Conservation (phyloP, 2,113 vertebrate genomes). For the Spilogale gracilis region DNA sequence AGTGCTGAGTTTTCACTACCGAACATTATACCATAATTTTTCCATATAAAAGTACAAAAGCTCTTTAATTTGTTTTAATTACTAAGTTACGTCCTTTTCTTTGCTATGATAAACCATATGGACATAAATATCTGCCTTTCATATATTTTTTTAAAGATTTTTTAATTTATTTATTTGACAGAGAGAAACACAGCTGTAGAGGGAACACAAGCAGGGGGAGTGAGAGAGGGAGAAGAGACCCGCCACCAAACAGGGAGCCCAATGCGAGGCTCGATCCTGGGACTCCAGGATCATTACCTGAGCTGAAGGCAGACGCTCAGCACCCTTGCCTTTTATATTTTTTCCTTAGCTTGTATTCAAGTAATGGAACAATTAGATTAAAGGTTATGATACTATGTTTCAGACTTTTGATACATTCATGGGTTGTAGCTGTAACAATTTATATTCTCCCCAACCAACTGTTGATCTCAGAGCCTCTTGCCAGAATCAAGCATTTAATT, state of each 20-base stretch:
- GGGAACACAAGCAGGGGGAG: too few relatives aligned
- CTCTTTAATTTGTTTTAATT: constrained; percentile 45
- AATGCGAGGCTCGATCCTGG: too few relatives aligned
- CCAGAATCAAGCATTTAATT: background rate
- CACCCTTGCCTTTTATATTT: background rate
- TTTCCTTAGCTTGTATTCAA: background rate
- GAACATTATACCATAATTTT: constrained; percentile 5
- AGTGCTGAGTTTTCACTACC: background rate
- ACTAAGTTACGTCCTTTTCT: background rate
- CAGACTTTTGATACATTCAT: background rate
- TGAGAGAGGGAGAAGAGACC: too few relatives aligned
- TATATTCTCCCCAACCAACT: background rate
- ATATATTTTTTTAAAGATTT: background rate
- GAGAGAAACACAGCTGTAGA: too few relatives aligned
- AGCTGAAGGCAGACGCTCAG: too few relatives aligned
- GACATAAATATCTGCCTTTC: background rate
- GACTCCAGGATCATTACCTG: too few relatives aligned
- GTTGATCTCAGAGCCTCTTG: background rate
- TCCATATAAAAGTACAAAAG: background rate
- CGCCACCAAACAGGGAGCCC: too few relatives aligned
- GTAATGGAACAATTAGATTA: background rate
- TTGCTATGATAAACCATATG: background rate
- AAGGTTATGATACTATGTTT: background rate
- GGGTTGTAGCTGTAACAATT: background rate
- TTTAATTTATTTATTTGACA: too few relatives aligned